Base-by-base conservation (phyloP, 1,140 invertebrate species). In the Drosophila sp. region DNA sequence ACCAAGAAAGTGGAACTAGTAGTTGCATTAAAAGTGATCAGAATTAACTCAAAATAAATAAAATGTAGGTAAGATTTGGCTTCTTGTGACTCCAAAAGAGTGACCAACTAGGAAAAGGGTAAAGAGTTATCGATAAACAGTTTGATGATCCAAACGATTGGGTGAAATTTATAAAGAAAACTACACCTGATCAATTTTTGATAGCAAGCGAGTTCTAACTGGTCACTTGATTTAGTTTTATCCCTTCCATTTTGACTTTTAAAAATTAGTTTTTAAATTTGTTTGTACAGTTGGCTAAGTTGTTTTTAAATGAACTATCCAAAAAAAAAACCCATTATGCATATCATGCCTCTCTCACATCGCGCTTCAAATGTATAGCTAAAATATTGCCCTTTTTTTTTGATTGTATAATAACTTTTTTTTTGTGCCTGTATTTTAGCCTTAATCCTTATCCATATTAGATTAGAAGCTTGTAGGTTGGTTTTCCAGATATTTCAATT, bases 241-340 rank as follows among this genome's bases (percentile, higher is more conserved):
- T 50, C 44, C 10, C 44, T 50, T 50, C 44, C 44, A 50, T 27
- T 47, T 25, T 47, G 44, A 47, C 44, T 2, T 47, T 17, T 56
- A 44, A 56, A 76, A 32, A 63, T 41, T 86, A 86, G 61, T 64
- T 44, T 7, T 57, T 70, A 87, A 65, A 55, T 57, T 76, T 57
- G 55, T 27, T 66, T 86, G 84, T 87, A 87, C 38, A 87, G 44
- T 50, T 87, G 83, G 65, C 79, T 86, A 77, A 77, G 76, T 87
- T 79, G 47, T 77, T 78, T 61, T 32, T 66, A 47, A 61, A 7
- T 27, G 56, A 38, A 60, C 35, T 61, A 50, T 44, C n/a, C 41
- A 47, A 47, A 47, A 50, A 27, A 10, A 25, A 50, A 40, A 66
- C 66, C 47, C 50, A 50, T 25, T 66, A 68, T 75, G 79, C 79